These are phyloP conservation scores for Aromia moschata DNA, from an alignment of 2,888 invertebrate species.

Conservation along the genomic window DNA sequence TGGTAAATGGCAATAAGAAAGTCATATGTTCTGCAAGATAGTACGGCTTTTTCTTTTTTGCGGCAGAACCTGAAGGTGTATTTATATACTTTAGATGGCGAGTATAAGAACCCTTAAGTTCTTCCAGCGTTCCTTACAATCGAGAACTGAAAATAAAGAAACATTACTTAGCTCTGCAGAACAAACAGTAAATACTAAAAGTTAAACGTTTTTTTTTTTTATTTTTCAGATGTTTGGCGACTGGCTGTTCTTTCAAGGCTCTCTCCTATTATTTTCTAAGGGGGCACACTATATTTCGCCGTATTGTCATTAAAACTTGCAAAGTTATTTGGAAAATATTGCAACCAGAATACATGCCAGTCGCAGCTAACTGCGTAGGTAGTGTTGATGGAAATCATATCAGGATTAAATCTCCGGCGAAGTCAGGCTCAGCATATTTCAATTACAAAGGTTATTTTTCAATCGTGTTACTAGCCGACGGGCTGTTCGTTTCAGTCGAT, in stretches of 20 bases:
- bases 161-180: neutral
- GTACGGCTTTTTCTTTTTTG: constrained; percentile 56
- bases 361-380: constrained; percentile 48
- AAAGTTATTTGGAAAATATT: constrained; percentile 5
- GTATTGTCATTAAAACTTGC: constrained; percentile 1
- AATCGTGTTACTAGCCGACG: constrained; percentile 55
- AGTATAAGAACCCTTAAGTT: constrained; percentile 62
- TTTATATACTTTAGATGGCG: constrained; percentile 52
- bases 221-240: constrained; percentile 9
- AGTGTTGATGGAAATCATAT: constrained; percentile 55
- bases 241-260: constrained; percentile 1
- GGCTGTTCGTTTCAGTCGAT: constrained; percentile 53
- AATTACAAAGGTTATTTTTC: constrained; percentile 54
- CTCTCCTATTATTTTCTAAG: constrained; percentile 8
- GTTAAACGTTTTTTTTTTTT: neutral
- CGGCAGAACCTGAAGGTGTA: constrained; percentile 47
- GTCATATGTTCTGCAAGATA: constrained; percentile 62
- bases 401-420: constrained; percentile 45
- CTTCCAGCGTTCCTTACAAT: constrained; percentile 61
- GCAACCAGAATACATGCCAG: constrained; percentile 10
- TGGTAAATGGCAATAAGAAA: constrained; percentile 44
- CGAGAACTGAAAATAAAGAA: constrained; percentile 22
- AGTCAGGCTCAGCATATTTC: constrained; percentile 46
- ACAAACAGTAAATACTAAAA: neutral
- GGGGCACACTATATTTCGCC: constrained; percentile 5